Base-by-base conservation (phyloP, 2,888 invertebrate species). In the Dastarcus helophoroides region DNA sequence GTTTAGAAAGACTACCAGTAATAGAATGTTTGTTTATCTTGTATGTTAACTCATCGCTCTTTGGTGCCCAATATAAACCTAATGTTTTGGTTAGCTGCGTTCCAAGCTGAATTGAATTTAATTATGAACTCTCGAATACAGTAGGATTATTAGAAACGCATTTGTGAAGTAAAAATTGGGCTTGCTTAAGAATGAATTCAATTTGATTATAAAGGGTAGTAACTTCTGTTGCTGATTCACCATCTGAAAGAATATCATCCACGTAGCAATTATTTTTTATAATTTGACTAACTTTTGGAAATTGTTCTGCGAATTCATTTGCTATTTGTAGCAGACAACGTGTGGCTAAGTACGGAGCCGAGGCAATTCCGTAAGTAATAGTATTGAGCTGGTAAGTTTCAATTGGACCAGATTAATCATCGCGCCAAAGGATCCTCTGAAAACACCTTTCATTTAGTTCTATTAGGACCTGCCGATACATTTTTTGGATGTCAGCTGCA, bases 401-500 rank as follows among this genome's bases (percentile, higher is more conserved):
- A 11, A 42, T 14, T 19, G 26, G 22, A 19, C 40, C 15, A 3
- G 8, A n/a, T n/a, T 26, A 14, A 15, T 34, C 25, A 5, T 33
- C 25, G 14, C 42, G 25, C 36, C 41, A 44, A 22, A 43, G 25
- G 14, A 41, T 44, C 19, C 32, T 22, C 29, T 42, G 45, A 32
- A 31, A 41, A 14, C 29, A 26, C 15, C 39, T 14, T 14, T 44
- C 26, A 15, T 39, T 27, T 3, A 23, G 24, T 10, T 31, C 17
- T n/a, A 45, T 22, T 12, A 29, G 27, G 12, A 44, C 33, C 31
- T 39, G 40, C 17, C 45, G 10, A 31, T 38, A 44, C 43, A 45
- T 41, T 38, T 44, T 42, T 22, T 21, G 14, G 15, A 43, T 38
- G 14, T 40, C 44, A 7, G 39, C 40, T 2, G 37, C 26, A n/a